phyloP scores from a whole-genome alignment of 2,113 vertebrate genomes.

The Catharus bicknelli region DNA sequence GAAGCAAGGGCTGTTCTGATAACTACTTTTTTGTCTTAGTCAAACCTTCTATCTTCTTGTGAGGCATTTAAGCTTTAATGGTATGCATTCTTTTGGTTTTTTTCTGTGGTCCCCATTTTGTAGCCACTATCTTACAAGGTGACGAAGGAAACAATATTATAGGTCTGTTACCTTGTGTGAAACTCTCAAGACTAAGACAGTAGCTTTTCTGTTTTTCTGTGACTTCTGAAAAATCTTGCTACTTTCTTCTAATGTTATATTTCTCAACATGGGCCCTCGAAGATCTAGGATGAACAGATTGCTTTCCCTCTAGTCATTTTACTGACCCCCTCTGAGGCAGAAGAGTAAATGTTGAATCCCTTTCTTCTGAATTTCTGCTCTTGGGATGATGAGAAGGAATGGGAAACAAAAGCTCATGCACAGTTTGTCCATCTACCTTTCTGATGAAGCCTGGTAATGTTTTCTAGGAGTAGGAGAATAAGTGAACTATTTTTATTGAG shows the following conservation, averaged over 20 bases:
- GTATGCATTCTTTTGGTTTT: fast-evolving
- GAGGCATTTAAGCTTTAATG: not conserved
- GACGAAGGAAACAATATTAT: not conserved
- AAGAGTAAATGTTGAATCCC: not conserved
- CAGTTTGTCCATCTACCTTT: not conserved
- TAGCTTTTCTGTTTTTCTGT: not conserved
- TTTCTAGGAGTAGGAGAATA: not conserved
- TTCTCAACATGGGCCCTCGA: not conserved
- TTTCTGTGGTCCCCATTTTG: not conserved
- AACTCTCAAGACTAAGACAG: not conserved
- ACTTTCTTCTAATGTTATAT: not conserved
- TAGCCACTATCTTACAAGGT: not conserved
- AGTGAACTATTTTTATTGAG: not conserved
- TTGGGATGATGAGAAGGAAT: not conserved
- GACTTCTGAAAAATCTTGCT: not conserved
- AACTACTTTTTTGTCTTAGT: not conserved
- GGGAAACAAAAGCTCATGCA: not conserved
- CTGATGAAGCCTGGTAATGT: not conserved
- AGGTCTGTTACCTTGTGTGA: not conserved
- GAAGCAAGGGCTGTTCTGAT: not conserved
- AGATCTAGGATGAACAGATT: not conserved
- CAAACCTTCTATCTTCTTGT: not conserved
- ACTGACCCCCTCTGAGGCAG: not conserved
- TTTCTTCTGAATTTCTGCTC: not conserved
- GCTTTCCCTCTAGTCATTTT: not conserved